Percentiles rank a stretch among this genome's conserved stretches.
Evolutionary conservation across 2,888 invertebrate species (phyloP).

Genomic region (Hydroisotoma schaefferi): DNA sequence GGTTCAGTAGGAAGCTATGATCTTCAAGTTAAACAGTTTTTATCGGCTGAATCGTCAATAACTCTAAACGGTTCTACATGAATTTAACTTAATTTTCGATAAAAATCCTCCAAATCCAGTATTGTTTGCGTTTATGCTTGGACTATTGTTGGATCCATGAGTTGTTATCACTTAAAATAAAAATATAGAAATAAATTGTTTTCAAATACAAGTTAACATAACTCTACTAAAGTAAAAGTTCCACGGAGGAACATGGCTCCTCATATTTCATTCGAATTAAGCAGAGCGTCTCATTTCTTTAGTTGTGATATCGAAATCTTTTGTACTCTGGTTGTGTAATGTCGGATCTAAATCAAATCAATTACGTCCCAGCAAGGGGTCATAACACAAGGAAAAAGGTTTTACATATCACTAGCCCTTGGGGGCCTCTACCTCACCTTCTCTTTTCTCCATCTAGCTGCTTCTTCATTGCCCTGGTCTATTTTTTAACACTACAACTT

Average conservation of each 20-base stretch:
- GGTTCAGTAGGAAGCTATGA: too few relatives aligned
- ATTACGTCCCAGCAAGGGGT: constrained; percentile 48
- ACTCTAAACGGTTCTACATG: too few relatives aligned
- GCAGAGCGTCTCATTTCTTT: constrained; percentile 43
- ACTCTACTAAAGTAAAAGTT: neutral
- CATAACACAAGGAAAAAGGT: constrained; percentile 43
- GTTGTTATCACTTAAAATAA: too few relatives aligned
- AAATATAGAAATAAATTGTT: neutral
- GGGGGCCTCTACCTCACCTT: constrained; percentile 19
- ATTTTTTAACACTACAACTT: too few relatives aligned
- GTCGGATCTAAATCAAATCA: constrained; percentile 49
- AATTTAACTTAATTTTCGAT: too few relatives aligned
- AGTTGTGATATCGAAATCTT: constrained; percentile 47
- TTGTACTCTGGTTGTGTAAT: constrained; percentile 47
- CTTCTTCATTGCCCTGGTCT: neutral
- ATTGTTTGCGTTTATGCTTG: too few relatives aligned
- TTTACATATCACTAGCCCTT: constrained; percentile 41
- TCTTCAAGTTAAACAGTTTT: too few relatives aligned
- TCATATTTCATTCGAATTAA: constrained; percentile 46
- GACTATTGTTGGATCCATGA: too few relatives aligned
- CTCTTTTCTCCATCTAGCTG: neutral
- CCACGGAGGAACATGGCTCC: constrained; percentile 29
- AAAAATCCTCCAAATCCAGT: too few relatives aligned
- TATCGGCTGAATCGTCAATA: too few relatives aligned
- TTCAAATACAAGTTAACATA: neutral